phyloP scores from a whole-genome alignment of 1,140 invertebrate genomes.

The Bradysia coprophila region DNA sequence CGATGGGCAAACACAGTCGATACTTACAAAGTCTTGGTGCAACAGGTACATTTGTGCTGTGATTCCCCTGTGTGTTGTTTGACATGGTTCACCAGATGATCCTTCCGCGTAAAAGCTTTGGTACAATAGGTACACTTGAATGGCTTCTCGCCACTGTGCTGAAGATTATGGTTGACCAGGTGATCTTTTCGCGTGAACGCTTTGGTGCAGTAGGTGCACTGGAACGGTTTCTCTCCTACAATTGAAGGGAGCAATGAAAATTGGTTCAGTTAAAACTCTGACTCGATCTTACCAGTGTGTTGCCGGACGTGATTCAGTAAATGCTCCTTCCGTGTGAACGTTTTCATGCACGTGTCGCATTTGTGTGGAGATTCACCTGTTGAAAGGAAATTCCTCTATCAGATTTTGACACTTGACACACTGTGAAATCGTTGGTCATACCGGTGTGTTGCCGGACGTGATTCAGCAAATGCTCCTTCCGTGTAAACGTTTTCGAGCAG shows the following conservation, averaged over 20 bases:
- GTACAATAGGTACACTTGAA: constrained; percentile 62
- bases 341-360: constrained; percentile 45
- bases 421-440: too few relatives aligned
- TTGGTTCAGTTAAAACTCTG: not conserved
- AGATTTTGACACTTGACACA: too few relatives aligned
- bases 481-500: constrained; percentile 65
- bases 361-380: constrained; percentile 38
- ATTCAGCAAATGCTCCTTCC: constrained; percentile 65
- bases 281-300: constrained; percentile 59
- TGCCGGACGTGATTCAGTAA: constrained; percentile 58
- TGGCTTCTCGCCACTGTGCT: constrained; percentile 75
- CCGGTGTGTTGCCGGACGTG: constrained; percentile 69
- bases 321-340: constrained; percentile 57
- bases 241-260: constrained; percentile 43
- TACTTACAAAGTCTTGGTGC: constrained; percentile 60
- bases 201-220: constrained; percentile 72
- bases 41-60: constrained; percentile 50
- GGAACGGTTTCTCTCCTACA: constrained; percentile 67
- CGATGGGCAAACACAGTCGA: constrained; percentile 20
- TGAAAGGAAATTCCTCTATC: constrained; percentile 14
- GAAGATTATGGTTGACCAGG: constrained; percentile 49
- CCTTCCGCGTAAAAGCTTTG: constrained; percentile 66
- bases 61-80: constrained; percentile 64
- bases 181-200: constrained; percentile 71
- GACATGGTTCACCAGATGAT: constrained; percentile 43